These are phyloP conservation scores for Germaria angustata DNA, from an alignment of 2,888 invertebrate species.

Conservation along the genomic window DNA sequence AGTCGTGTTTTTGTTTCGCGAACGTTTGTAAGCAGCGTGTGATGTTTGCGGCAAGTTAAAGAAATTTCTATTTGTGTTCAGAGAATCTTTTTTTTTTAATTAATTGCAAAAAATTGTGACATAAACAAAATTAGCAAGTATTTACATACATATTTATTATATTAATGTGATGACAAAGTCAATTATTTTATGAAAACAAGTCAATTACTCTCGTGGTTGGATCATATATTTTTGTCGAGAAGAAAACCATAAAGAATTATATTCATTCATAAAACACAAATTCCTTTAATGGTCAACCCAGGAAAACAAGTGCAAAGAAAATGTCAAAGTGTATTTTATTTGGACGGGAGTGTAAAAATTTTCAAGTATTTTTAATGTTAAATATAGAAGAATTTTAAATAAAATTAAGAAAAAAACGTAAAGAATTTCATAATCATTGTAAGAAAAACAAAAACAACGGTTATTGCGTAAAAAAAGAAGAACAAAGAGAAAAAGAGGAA, in stretches of 20 bases:
- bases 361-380: neutral
- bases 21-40: constrained; percentile 42
- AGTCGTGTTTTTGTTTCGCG: constrained; percentile 65
- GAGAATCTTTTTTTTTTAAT: neutral
- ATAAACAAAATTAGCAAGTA: constrained; percentile 6
- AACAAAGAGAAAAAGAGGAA: constrained; percentile 11
- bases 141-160: constrained; percentile 5
- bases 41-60: constrained; percentile 12
- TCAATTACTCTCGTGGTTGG: constrained; percentile 27
- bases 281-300: constrained; percentile 4
- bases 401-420: neutral
- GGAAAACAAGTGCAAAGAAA: constrained; percentile 22
- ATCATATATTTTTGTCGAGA: neutral
- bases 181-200: constrained; percentile 49
- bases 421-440: constrained; percentile 44
- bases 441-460: constrained; percentile 10
- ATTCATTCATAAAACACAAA: constrained; percentile 9
- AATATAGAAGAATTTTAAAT: neutral
- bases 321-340: constrained; percentile 39
- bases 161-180: constrained; percentile 31
- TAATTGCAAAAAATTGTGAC: neutral
- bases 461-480: neutral
- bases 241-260: neutral
- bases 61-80: constrained; percentile 29
- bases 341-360: neutral